Conservation (phyloP, 2,113 vertebrate species). For the Leucoraja erinaceus region DNA sequence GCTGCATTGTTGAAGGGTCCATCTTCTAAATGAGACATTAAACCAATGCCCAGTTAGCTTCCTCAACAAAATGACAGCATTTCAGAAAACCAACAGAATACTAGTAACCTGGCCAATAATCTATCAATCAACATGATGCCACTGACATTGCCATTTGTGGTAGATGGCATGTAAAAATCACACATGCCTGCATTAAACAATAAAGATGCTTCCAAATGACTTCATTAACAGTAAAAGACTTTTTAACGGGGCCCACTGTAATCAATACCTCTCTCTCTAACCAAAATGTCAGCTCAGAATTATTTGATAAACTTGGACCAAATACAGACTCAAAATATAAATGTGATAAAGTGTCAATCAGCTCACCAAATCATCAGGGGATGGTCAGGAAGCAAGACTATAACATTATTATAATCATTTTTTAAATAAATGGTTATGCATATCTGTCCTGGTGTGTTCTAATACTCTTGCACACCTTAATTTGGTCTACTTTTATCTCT, state of each 20-base stretch:
- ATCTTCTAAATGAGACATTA: not conserved
- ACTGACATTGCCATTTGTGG: not conserved
- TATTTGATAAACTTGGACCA: not conserved
- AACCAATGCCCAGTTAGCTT: not conserved
- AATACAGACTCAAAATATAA: not conserved
- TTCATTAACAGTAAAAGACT: not conserved
- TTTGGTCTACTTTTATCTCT: not conserved
- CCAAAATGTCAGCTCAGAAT: not conserved
- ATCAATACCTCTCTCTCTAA: too few relatives aligned
- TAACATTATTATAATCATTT: not conserved
- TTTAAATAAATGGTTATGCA: not conserved
- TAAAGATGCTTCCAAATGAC: not conserved
- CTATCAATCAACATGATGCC: not conserved
- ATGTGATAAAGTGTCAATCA: not conserved
- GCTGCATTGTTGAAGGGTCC: not conserved
- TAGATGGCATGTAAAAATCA: not conserved
- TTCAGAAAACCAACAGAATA: not conserved
- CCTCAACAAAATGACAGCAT: not conserved
- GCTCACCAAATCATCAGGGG: not conserved
- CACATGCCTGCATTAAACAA: not conserved
- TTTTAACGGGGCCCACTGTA: too few relatives aligned
- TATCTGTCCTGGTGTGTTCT: not conserved
- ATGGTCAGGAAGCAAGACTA: not conserved
- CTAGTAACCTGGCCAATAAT: not conserved
- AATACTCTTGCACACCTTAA: not conserved